These are phyloP conservation scores for Anthophora plumipes DNA, from an alignment of 2,888 invertebrate species.

Conservation along the genomic window DNA sequence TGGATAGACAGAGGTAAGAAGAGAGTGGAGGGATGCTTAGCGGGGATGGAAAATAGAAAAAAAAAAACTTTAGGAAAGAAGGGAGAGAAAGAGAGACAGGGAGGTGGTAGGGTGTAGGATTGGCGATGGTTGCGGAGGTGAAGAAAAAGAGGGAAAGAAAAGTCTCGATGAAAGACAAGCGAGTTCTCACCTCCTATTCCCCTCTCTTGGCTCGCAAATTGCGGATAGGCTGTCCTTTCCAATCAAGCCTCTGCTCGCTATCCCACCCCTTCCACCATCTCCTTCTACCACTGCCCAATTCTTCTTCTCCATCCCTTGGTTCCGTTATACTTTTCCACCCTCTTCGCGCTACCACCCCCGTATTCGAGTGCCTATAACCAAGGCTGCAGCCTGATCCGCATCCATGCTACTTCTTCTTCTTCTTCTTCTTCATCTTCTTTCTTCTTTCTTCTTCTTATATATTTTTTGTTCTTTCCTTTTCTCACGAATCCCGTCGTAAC, in stretches of 20 bases:
- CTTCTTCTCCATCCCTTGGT: slow-evolving; percentile 68
- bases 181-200: slow-evolving; percentile 76
- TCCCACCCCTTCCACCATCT: slow-evolving; percentile 26
- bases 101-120: slow-evolving; percentile 47
- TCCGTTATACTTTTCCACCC: slow-evolving; percentile 72
- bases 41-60: slow-evolving; percentile 52
- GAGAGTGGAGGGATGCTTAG: slow-evolving; percentile 33
- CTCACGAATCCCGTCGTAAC: slow-evolving; percentile 65
- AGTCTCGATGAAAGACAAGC: slow-evolving; percentile 77
- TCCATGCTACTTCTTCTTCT: slow-evolving; percentile 14
- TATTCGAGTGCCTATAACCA: slow-evolving; percentile 66
- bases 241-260: slow-evolving; percentile 73
- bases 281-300: slow-evolving; percentile 63
- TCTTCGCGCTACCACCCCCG: slow-evolving; percentile 51
- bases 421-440: too few relatives aligned
- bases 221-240: slow-evolving; percentile 81
- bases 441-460: too few relatives aligned
- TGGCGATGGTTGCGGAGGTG: slow-evolving; percentile 19
- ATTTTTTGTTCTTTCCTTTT: background rate
- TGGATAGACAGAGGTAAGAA: slow-evolving; percentile 37
- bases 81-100: slow-evolving; percentile 35
- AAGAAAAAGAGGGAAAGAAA: slow-evolving; percentile 63
- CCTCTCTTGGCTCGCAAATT: slow-evolving; percentile 75
- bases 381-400: slow-evolving; percentile 68
- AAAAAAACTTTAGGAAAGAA: background rate